Conservation (phyloP, 2,113 vertebrate genomes). For the Elachura formosa region DNA sequence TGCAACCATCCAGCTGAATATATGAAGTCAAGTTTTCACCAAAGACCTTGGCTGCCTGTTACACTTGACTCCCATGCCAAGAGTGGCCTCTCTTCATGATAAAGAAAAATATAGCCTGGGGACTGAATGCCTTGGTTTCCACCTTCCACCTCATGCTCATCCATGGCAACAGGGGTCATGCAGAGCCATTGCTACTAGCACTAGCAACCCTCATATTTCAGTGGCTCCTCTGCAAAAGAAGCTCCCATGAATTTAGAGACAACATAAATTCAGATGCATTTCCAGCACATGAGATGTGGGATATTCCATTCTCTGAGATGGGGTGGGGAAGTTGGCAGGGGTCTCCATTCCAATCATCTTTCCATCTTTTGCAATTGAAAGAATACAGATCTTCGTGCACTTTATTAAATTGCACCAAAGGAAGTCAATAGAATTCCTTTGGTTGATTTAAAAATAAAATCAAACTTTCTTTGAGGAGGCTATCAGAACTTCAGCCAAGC, state of each 20-base stretch:
- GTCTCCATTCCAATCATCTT: not conserved
- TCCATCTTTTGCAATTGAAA: not conserved
- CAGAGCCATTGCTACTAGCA: accelerated
- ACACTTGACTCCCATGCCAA: not conserved
- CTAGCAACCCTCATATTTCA: not conserved
- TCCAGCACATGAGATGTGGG: accelerated
- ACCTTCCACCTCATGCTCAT: not conserved
- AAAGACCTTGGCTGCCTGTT: not conserved
- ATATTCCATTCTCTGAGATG: not conserved
- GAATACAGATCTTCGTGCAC: not conserved
- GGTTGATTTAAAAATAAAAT: not conserved
- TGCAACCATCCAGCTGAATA: not conserved
- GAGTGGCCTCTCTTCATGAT: not conserved
- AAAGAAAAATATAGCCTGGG: not conserved
- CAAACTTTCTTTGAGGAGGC: not conserved
- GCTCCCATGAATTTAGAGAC: accelerated
- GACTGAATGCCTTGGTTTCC: not conserved
- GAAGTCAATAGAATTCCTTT: not conserved
- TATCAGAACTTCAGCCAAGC: not conserved
- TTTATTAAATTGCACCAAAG: not conserved
- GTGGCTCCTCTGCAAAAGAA: not conserved
- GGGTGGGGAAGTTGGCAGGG: not conserved
- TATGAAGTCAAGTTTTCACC: not conserved
- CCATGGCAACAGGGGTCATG: not conserved
- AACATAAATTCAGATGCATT: not conserved